These are phyloP conservation scores for Periophthalmus magnuspinnatus DNA, from an alignment of 2,797 vertebrate species.

Conservation along the genomic window DNA sequence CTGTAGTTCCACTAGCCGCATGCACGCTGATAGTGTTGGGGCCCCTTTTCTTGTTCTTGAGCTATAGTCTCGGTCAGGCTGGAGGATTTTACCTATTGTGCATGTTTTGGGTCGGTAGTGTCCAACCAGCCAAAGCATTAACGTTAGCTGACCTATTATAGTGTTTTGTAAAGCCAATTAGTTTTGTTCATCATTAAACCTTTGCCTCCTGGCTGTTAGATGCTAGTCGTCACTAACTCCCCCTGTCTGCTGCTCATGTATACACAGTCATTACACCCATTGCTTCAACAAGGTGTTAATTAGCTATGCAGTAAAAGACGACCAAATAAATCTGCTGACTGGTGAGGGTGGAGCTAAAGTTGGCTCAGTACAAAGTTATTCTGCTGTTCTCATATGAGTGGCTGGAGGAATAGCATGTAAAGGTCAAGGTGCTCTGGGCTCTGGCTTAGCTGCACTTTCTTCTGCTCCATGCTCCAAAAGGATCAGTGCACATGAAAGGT, in stretches of 20 bases:
- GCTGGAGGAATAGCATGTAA: neutral
- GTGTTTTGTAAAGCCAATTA: neutral
- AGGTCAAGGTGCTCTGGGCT: slow-evolving; percentile 17
- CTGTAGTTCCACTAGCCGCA: too few relatives aligned
- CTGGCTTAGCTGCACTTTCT: slow-evolving; percentile 10
- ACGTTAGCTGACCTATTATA: neutral
- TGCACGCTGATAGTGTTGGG: too few relatives aligned
- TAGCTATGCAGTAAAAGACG: neutral
- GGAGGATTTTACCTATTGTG: too few relatives aligned
- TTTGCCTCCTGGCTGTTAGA: slow-evolving; percentile 5
- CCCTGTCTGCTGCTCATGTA: neutral
- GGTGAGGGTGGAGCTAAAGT: neutral
- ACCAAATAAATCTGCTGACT: slow-evolving; percentile 8
- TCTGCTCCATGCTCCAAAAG: slow-evolving; percentile 10
- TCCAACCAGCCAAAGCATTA: neutral
- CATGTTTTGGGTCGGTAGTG: too few relatives aligned
- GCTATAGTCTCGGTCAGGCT: too few relatives aligned
- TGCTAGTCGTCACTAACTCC: neutral
- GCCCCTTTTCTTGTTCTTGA: too few relatives aligned
- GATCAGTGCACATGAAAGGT: slow-evolving; percentile 65
- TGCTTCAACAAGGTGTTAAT: slow-evolving; percentile 4
- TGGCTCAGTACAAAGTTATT: neutral
- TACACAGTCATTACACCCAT: neutral
- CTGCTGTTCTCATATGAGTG: slow-evolving; percentile 1
- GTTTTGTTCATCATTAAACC: neutral